Conservation (phyloP, 2,113 vertebrate species). For the Tichodroma muraria region DNA sequence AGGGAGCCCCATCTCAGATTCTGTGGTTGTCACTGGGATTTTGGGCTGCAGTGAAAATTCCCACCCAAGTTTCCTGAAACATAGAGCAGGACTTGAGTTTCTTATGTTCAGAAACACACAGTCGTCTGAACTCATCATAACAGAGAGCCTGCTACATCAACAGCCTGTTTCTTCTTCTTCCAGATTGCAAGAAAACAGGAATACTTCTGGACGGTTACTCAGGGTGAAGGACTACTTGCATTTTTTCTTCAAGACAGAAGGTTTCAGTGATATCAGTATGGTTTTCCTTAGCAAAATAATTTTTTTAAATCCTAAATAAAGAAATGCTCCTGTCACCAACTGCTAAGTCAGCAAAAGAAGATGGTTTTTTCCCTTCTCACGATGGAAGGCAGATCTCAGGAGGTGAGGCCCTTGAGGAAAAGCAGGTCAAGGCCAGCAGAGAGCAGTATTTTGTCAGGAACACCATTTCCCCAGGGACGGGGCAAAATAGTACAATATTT, state of each 20-base stretch:
- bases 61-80: not conserved
- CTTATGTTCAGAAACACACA: not conserved
- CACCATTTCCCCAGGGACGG: not conserved
- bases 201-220: not conserved
- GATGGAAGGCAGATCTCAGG: not conserved
- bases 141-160: not conserved
- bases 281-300: not conserved
- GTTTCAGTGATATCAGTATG: accelerated
- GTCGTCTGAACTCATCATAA: not conserved
- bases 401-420: not conserved
- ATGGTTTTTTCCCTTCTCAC: not conserved
- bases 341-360: not conserved
- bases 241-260: not conserved
- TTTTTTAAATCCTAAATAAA: not conserved
- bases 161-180: not conserved
- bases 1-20: not conserved
- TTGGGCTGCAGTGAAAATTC: not conserved
- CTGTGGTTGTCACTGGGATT: not conserved
- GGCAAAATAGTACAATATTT: not conserved
- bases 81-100: not conserved
- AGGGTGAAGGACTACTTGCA: not conserved
- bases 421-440: not conserved
- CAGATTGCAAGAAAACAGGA: not conserved
- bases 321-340: accelerated
- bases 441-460: constrained; percentile 18